Base-by-base conservation (phyloP, 2,113 vertebrate species). In the Pungitius pungitius region DNA sequence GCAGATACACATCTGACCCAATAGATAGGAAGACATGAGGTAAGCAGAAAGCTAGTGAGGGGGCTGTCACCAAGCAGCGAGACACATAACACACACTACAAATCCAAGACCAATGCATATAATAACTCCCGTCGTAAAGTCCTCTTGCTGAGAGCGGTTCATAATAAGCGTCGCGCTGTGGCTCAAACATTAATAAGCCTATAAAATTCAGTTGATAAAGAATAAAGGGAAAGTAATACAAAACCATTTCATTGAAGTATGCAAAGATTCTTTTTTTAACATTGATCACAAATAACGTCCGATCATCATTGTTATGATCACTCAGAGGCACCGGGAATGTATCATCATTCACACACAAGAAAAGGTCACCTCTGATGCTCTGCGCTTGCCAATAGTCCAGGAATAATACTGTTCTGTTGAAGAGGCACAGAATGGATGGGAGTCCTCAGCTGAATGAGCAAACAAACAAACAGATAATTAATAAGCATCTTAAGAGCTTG, bases 301-400 rank as follows among this genome's bases (percentile, higher is more conserved):
- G 15, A 35, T 45, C 9, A 18, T 14, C 24, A 64, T 3, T 33
- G 56, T 22, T 30, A 37, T 40, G 39, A n/a, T 54, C 18, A 42
- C 18, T 52, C 13, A 37, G 10, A 56, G 10, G 8, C 27, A 43
- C 9, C 10, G 20, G 26, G 11, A 35, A 45, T 8, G 7, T 24
- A 12, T 37, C 8, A 60, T 8, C 1, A 37, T 1, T 4, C 37
- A 22, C 14, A 5, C n/a, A 8, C 5, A 35, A 35, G 39, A 35
- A 12, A 55, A 66, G 62, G 27, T 92, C 93, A 99, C 97, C 97
- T 99, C 98, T 0, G 97, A 94, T 30, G 97, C 98, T 86, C 98
- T 95, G 63, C 97, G 94, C 82, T 99, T 99, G 59, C 98, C 98
- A 81, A 99, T 98, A 93, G 96, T 98, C 98, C 98, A 99, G 75